These are phyloP conservation scores for Drosophila tristis DNA, from an alignment of 1,140 invertebrate genomes.

Conservation along the genomic window DNA sequence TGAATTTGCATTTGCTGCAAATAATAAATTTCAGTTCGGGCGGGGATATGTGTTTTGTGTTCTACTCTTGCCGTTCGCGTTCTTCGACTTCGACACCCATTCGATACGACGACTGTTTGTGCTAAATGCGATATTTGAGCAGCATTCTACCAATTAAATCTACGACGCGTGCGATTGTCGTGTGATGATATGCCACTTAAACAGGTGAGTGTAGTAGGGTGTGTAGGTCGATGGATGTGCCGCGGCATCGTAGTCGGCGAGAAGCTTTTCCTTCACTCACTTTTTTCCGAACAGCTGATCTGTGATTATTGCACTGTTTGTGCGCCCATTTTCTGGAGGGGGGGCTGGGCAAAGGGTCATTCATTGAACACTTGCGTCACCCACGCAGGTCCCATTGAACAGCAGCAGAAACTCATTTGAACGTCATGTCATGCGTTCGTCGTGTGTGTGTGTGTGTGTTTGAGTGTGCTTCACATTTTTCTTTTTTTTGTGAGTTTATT, in stretches of 20 bases:
- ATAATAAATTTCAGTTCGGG: slow-evolving; percentile 10
- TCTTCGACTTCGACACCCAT: too few relatives aligned
- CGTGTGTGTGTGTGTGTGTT: slow-evolving; percentile 8
- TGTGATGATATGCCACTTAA: slow-evolving; percentile 84
- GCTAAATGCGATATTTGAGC: slow-evolving; percentile 72
- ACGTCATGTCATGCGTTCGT: slow-evolving; percentile 45
- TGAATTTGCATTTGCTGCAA: slow-evolving; percentile 29
- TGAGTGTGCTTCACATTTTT: slow-evolving; percentile 22
- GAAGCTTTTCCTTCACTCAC: slow-evolving; percentile 13
- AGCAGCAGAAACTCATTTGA: slow-evolving; percentile 31
- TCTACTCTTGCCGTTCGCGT: too few relatives aligned
- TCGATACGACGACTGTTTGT: slow-evolving; percentile 17
- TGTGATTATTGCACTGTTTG: slow-evolving; percentile 57
- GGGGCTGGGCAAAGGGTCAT: slow-evolving; percentile 5
- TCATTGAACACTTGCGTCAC: slow-evolving; percentile 73
- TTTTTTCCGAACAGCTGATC: slow-evolving; percentile 71
- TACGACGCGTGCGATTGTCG: slow-evolving; percentile 82
- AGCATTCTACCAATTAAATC: slow-evolving; percentile 75
- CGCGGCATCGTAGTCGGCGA: slow-evolving; percentile 4
- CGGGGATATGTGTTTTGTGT: slow-evolving; percentile 35
- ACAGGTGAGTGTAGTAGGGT: slow-evolving; percentile 68
- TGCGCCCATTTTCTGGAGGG: slow-evolving; percentile 8
- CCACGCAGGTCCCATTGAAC: slow-evolving; percentile 44
- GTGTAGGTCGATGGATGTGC: slow-evolving; percentile 7
- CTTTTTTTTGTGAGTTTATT: slow-evolving; percentile 57